phyloP scores from a whole-genome alignment of 2,888 invertebrate species.

The Carabus problematicus region DNA sequence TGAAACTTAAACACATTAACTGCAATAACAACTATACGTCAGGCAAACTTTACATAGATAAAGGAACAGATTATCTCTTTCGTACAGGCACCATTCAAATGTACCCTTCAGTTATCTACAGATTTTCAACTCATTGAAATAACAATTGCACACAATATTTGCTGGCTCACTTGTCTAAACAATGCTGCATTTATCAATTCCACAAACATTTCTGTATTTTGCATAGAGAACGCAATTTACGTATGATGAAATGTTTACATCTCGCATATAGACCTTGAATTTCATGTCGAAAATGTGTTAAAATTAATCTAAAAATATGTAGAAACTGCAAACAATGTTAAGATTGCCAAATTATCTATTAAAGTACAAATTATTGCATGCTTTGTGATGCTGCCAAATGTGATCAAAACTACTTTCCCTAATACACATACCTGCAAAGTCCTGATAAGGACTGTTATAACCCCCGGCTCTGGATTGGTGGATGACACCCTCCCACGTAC shows the following conservation, averaged over 20 bases:
- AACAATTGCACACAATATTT: no score
- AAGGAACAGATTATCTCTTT: slow-evolving; percentile 8
- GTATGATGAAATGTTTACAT: no score
- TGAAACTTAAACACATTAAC: slow-evolving; percentile 20
- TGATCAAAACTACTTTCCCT: slow-evolving; percentile 29
- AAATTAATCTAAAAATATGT: neutral
- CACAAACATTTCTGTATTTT: no score
- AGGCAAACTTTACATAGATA: slow-evolving; percentile 1
- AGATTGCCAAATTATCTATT: neutral
- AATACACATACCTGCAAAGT: slow-evolving; percentile 39
- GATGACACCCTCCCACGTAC: slow-evolving; percentile 30
- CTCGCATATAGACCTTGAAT: no score
- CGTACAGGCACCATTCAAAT: no score
- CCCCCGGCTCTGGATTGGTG: slow-evolving; percentile 25
- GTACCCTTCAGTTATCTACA: no score
- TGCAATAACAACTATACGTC: slow-evolving; percentile 10
- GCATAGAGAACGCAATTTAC: no score
- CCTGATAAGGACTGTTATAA: slow-evolving; percentile 32
- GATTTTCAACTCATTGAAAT: no score
- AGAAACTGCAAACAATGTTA: neutral
- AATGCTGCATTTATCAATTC: no score
- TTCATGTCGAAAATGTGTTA: neutral
- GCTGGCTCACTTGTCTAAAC: no score
- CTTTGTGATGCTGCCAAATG: neutral
- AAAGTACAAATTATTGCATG: neutral